phyloP scores from a whole-genome alignment of 2,797 vertebrate genomes.

The Hafferia zeledoni region DNA sequence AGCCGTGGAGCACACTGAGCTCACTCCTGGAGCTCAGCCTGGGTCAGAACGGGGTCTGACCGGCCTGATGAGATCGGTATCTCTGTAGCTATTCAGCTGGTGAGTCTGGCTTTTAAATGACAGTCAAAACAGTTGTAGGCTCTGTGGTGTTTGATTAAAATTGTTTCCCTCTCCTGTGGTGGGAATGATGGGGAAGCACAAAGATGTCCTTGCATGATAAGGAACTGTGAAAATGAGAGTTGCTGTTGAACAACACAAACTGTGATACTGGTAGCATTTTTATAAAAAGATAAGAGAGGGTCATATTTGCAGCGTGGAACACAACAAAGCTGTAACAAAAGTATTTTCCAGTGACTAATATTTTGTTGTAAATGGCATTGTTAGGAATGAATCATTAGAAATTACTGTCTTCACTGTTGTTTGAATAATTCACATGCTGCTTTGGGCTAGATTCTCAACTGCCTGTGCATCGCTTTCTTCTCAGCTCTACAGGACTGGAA shows the following conservation, averaged over 20 bases:
- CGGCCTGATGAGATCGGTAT: not conserved
- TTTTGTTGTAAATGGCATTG: not conserved
- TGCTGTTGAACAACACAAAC: not conserved
- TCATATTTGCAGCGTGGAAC: not conserved
- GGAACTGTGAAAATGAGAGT: not conserved
- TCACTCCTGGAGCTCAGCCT: not conserved
- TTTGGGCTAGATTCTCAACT: not conserved
- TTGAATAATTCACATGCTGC: not conserved
- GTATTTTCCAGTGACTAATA: not conserved
- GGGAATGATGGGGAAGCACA: not conserved
- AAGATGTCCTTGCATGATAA: slow-evolving; percentile 19
- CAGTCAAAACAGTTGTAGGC: not conserved
- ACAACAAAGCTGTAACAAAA: not conserved
- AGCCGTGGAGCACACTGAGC: not conserved
- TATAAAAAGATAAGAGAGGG: not conserved
- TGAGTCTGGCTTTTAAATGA: not conserved
- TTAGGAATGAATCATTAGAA: not conserved
- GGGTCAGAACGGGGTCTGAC: not conserved
- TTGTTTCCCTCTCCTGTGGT: not conserved
- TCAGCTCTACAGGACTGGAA: not conserved
- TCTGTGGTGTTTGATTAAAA: not conserved
- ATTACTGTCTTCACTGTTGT: not conserved
- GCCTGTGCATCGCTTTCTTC: not conserved
- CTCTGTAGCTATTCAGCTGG: not conserved
- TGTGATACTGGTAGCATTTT: not conserved